Conservation (phyloP, 2,113 vertebrate species). For the Ammospiza caudacuta region DNA sequence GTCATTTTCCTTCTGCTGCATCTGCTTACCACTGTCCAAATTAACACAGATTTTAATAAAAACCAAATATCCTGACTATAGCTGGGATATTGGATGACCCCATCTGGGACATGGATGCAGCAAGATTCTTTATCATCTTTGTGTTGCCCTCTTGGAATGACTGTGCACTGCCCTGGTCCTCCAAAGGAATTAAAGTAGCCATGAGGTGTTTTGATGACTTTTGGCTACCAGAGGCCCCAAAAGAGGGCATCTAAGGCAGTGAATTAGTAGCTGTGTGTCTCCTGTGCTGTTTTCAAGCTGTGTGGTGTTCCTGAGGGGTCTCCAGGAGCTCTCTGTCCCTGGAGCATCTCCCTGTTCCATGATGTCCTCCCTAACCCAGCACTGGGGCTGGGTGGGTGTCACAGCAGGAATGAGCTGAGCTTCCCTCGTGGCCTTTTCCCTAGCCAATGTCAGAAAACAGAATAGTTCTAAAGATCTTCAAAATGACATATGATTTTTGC, state of each 20-base stretch:
- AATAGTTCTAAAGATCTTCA: background rate
- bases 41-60: background rate
- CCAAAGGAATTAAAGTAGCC: background rate
- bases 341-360: background rate
- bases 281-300: background rate
- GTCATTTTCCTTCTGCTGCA: background rate
- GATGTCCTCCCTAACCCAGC: background rate
- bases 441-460: background rate
- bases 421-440: accelerated
- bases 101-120: background rate
- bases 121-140: background rate
- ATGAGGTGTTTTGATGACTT: background rate
- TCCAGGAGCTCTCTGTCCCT: background rate
- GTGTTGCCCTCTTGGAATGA: background rate
- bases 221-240: background rate
- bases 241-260: background rate
- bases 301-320: background rate
- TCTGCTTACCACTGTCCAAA: background rate
- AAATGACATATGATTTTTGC: background rate
- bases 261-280: background rate
- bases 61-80: background rate
- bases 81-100: background rate
- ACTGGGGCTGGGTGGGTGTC: background rate
- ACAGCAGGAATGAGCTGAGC: background rate
- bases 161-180: background rate